Conservation (phyloP, 2,797 vertebrate genomes). For the Eurystomus glaucurus region DNA sequence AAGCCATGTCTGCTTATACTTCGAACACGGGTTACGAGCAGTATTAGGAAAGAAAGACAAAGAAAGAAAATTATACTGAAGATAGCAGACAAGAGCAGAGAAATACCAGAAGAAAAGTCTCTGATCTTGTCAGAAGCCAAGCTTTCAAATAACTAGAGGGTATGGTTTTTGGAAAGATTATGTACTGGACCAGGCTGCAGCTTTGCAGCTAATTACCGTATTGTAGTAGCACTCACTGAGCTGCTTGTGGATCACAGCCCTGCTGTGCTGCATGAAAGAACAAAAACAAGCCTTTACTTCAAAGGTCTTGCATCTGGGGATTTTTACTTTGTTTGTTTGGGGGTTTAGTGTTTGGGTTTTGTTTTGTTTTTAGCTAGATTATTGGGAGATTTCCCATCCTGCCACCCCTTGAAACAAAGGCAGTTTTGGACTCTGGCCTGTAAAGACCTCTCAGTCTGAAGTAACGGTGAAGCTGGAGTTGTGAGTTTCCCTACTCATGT, state of each 20-base stretch:
- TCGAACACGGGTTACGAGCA: not conserved
- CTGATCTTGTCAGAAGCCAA: not conserved
- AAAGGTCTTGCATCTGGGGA: not conserved
- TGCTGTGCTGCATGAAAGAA: not conserved
- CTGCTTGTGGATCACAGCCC: not conserved
- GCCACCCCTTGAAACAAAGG: not conserved
- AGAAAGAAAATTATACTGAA: not conserved
- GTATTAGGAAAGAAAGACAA: not conserved
- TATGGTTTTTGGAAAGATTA: conserved; percentile 1
- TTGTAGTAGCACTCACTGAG: not conserved
- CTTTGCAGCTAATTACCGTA: not conserved
- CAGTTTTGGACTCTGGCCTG: not conserved
- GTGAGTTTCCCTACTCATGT: not conserved
- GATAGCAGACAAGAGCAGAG: not conserved
- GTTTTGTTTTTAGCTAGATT: not conserved
- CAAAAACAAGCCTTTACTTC: not conserved
- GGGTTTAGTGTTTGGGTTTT: not conserved
- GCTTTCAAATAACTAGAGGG: not conserved
- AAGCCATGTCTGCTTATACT: not conserved
- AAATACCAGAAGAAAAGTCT: conserved; percentile 1
- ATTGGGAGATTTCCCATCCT: not conserved
- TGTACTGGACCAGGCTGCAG: not conserved
- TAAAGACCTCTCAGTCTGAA: not conserved
- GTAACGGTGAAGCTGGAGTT: not conserved
- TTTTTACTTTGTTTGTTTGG: not conserved